Base-by-base conservation (phyloP, 2,888 invertebrate species). In the Fissipunctia ypsillon region DNA sequence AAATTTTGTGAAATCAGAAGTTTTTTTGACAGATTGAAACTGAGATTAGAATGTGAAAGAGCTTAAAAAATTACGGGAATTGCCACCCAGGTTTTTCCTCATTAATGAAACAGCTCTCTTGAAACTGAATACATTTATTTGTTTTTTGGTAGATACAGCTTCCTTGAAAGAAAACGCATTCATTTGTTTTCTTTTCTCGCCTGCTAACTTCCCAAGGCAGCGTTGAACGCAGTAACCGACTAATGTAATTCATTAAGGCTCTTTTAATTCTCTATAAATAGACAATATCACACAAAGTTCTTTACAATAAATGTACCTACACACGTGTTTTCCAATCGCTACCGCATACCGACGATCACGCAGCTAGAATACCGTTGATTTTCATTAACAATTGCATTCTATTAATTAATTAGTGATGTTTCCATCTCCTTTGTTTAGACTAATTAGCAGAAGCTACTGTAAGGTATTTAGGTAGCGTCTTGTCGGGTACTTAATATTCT, bases 381-480 rank as follows among this genome's bases (percentile, higher is more conserved):
- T 75, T 76, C 61, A 84, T 84, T 82, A 71, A 52, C 78, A 73
- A 69, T 67, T 69, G 83, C 69, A 69, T 83, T 74, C 25, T 56
- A 52, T 75, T 65, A 71, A 74, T 83, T 78, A 74, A 78, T 81
- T 72, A 83, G 61, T 25, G 28, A 45, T 57, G 57, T 68, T 69
- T 75, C 64, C 66, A 54, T 76, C 52, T 61, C 45, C 63, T 83
- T 79, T 79, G 81, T 79, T 60, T 2, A 50, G 35, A 54, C 4
- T 43, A 54, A 73, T 69, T 43, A 63, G 54, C 3, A 22, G n/a
- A 52, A 54, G 19, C 19, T 14, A 25, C 12, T 31, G 31, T 22
- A 22, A 56, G 56, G 59, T 45, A 68, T 68, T 43, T 64, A 43
- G 38, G 35, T 74, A 50, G 52, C 14, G 25, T 28, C 6, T 52